Percentiles rank a stretch among this genome's conserved stretches.
These are phyloP conservation scores for Lemur catta DNA, from an alignment of 2,797 vertebrate species.

Conservation along the genomic window DNA sequence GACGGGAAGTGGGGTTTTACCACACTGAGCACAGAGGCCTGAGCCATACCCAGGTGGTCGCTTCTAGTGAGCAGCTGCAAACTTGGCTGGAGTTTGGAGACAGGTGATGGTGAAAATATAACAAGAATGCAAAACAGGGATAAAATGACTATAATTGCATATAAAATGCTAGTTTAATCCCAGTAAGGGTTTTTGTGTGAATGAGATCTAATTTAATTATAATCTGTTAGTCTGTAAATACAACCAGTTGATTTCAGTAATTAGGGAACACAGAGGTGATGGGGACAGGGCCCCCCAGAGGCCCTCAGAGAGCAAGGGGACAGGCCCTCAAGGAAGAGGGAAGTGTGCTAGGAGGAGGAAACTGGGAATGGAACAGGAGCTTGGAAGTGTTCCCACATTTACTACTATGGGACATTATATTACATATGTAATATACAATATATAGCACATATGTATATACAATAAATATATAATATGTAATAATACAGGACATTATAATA, in stretches of 20 bases:
- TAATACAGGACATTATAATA: neutral
- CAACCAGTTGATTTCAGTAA: neutral
- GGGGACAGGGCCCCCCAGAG: neutral
- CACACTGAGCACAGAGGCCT: neutral
- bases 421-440: neutral
- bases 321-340: neutral
- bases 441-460: neutral
- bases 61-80: neutral
- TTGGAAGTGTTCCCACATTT: neutral
- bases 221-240: slow-evolving; percentile 4
- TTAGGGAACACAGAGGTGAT: neutral
- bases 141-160: neutral
- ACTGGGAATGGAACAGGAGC: no score
- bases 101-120: neutral
- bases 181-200: neutral
- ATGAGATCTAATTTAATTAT: neutral
- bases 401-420: neutral
- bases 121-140: neutral
- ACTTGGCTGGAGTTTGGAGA: neutral
- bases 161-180: neutral
- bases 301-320: neutral
- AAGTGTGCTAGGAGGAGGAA: no score
- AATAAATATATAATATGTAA: neutral
- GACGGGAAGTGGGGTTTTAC: neutral
- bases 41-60: neutral